phyloP scores from a whole-genome alignment of 2,797 vertebrate genomes.

The Spizella passerina region DNA sequence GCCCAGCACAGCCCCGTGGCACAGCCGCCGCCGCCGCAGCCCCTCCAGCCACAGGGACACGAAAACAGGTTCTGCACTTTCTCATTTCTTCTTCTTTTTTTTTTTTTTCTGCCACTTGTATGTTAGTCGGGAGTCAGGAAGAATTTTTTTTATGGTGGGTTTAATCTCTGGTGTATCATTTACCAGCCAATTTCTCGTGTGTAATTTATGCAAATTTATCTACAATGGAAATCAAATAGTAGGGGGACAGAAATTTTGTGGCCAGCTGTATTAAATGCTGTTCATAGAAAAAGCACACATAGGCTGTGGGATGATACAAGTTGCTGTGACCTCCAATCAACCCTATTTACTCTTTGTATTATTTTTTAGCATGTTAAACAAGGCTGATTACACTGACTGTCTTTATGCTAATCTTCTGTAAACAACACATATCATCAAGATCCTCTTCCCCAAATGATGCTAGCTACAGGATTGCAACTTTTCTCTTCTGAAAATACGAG shows the following conservation, averaged over 20 bases:
- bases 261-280: background rate
- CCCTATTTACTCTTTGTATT: slow-evolving; percentile 7
- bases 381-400: background rate
- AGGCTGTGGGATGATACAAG: background rate
- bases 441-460: background rate
- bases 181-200: background rate
- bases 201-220: background rate
- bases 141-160: background rate
- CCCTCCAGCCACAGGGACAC: slow-evolving; percentile 89
- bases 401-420: slow-evolving; percentile 6
- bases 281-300: background rate
- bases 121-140: background rate
- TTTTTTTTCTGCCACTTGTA: background rate
- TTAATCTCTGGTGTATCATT: background rate
- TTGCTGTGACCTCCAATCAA: slow-evolving; percentile 14
- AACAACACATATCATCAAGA: background rate
- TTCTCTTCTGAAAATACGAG: background rate
- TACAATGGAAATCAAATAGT: background rate
- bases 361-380: background rate
- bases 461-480: background rate
- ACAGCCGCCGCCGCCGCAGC: slow-evolving; percentile 79
- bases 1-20: slow-evolving; percentile 82
- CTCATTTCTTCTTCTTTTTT: background rate
- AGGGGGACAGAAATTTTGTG: background rate
- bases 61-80: slow-evolving; percentile 85